phyloP scores from a whole-genome alignment of 2,888 invertebrate species.

The Campopleginae sp. region DNA sequence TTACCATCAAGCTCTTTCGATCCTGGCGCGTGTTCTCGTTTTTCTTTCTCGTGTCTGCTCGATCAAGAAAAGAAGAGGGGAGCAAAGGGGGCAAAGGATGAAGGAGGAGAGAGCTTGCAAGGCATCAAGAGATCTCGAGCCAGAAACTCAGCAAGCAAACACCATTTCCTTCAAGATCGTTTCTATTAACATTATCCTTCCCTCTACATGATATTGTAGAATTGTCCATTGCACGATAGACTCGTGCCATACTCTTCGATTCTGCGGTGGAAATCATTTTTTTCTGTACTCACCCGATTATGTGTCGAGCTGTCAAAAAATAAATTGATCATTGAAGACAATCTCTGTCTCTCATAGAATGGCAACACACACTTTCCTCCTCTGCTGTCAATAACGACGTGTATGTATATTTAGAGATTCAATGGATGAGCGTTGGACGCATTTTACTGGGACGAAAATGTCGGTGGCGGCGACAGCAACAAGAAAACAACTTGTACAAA shows the following conservation, averaged over 20 bases:
- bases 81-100: not conserved
- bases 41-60: conserved; percentile 44
- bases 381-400: not conserved
- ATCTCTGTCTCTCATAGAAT: not conserved
- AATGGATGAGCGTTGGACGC: not conserved
- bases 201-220: not conserved
- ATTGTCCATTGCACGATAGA: too few relatives aligned
- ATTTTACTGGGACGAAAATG: not conserved
- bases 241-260: too few relatives aligned
- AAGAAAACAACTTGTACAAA: conserved; percentile 62
- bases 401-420: not conserved
- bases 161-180: conserved; percentile 28
- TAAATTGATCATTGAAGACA: not conserved
- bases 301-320: too few relatives aligned
- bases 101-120: conserved; percentile 7
- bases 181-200: conserved; percentile 30
- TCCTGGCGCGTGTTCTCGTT: conserved; percentile 34
- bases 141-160: conserved; percentile 16
- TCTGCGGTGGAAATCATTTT: too few relatives aligned
- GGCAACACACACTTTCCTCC: not conserved
- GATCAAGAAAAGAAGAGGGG: conserved; percentile 17
- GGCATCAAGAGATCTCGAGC: conserved; percentile 26
- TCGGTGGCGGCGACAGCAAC: conserved; percentile 22
- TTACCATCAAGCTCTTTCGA: conserved; percentile 54
- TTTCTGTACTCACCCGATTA: too few relatives aligned